These are phyloP conservation scores for Nothoprocta perdicaria DNA, from an alignment of 2,113 vertebrate species.

Conservation along the genomic window DNA sequence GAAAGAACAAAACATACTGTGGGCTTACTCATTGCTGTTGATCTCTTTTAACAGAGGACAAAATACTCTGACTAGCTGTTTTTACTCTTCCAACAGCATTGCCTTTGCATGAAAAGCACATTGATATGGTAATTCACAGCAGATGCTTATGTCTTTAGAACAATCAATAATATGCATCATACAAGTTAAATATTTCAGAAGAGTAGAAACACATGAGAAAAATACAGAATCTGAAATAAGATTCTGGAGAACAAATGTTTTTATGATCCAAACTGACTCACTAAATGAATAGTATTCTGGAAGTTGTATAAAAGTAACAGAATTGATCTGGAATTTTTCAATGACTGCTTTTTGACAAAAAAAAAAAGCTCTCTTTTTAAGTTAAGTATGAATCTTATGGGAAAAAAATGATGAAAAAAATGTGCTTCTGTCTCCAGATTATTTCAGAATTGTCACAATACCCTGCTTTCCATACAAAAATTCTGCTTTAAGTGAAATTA, in stretches of 20 bases:
- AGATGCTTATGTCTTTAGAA: not conserved
- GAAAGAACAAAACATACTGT: rapidly evolving
- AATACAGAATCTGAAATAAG: not conserved
- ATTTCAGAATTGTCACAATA: not conserved
- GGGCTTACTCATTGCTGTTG: not conserved
- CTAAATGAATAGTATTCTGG: not conserved
- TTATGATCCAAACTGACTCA: not conserved
- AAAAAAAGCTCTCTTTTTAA: too few species aligned
- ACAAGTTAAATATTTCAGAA: rapidly evolving
- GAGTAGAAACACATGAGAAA: not conserved
- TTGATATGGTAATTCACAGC: not conserved
- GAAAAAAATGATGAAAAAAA: not conserved
- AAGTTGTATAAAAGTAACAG: not conserved
- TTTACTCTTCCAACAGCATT: not conserved
- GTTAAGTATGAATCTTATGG: not conserved
- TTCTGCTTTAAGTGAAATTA: not conserved
- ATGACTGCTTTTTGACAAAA: not conserved
- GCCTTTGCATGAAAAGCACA: not conserved
- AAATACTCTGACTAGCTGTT: not conserved
- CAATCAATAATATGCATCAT: not conserved
- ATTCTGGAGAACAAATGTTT: not conserved
- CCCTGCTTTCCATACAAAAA: not conserved
- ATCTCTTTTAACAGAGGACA: not conserved
- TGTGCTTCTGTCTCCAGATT: not conserved
- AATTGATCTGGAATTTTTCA: not conserved